Base-by-base conservation (phyloP, 2,888 invertebrate species). In the Eupithecia exiguata region DNA sequence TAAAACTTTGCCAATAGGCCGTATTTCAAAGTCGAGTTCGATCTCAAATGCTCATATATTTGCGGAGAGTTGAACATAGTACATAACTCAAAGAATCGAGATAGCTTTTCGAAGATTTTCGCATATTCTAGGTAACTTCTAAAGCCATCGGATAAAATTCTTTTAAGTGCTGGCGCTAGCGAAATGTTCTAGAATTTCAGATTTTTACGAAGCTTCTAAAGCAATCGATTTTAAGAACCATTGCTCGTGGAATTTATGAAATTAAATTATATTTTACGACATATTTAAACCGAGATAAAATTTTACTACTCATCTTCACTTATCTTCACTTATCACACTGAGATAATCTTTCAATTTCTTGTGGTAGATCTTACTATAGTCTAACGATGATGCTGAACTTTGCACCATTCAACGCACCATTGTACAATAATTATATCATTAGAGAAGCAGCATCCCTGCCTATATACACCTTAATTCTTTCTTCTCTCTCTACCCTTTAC, bases 1-100 rank as follows among this genome's bases (percentile, higher is more conserved):
- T 93, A 93, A 92, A 94, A 94, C 93, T 94, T 93, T 93, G 89
- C 92, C 93, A 93, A 93, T 93, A 93, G 91, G 89, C 91, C 85
- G 91, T 93, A 92, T 93, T 91, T 94, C 92, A 92, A 89, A 91
- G 90, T 91, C 91, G 84, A 88, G 89, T 92, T 92, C 90, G 89
- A 92, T 92, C 91, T 92, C 91, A 90, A 92, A 93, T 86, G 86
- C 88, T 92, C 90, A 93, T 94, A 93, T 91, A 92, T 92, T 91
- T 89, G 84, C 89, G 87, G 84, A 88, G 88, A 91, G 91, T 91
- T 89, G 85, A 87, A 86, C 76, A 73, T 72, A 77, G 86, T 89
- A 89, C 86, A 87, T 89, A 91, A 91, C 89, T 91, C 89, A 90
- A 87, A 89, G 89, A 90, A 89, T 88, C 85, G 82, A 88, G 88